Evolutionary conservation across 1,140 invertebrate species (phyloP).

Genomic region (Procambarus virginalis): DNA sequence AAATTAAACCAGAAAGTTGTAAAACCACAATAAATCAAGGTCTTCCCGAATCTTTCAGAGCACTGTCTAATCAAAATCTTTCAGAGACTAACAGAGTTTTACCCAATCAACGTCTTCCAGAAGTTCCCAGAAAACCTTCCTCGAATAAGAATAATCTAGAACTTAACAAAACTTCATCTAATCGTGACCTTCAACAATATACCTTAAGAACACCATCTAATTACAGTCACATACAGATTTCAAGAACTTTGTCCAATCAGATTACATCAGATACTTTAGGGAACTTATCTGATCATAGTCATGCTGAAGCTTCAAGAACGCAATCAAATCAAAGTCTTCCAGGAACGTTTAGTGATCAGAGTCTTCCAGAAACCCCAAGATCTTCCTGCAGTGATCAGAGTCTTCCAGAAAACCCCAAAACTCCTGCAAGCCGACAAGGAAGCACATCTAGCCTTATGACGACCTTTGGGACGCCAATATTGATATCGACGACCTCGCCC

Average conservation of each 20-base stretch:
- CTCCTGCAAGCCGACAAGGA: conserved; percentile 48
- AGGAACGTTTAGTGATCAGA: not conserved
- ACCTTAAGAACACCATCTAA: not conserved
- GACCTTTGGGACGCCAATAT: conserved; percentile 58
- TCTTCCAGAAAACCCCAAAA: not conserved
- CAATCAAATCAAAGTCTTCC: not conserved
- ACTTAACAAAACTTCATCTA: not conserved
- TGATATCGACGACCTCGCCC: conserved; percentile 10
- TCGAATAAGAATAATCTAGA: not conserved
- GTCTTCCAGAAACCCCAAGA: not conserved
- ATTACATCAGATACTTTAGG: not conserved
- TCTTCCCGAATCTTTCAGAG: not conserved
- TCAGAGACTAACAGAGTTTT: not conserved
- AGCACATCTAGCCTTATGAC: conserved; percentile 43
- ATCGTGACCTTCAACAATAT: not conserved
- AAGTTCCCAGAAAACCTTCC: not conserved
- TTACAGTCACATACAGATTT: not conserved
- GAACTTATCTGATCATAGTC: not conserved
- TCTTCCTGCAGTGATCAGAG: not conserved
- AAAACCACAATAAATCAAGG: not conserved
- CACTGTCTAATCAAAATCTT: not conserved
- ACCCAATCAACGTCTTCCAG: not conserved
- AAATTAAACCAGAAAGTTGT: not conserved
- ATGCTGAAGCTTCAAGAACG: not conserved
- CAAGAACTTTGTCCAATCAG: not conserved